phyloP scores from a whole-genome alignment of 2,888 invertebrate genomes.

The Amphipoea oculea region DNA sequence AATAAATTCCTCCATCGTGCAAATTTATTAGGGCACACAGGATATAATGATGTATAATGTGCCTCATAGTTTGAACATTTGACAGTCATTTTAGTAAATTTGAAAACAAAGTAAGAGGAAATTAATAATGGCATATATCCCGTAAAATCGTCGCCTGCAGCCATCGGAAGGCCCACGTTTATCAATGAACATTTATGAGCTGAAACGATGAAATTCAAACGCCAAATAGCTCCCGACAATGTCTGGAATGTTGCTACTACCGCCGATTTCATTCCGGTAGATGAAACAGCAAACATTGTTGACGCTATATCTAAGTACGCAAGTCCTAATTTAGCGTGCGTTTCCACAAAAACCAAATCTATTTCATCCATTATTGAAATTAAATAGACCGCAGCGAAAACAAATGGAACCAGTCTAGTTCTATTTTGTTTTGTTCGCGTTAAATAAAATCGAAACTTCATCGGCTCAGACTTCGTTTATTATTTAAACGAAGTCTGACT shows the following conservation, averaged over 20 bases:
- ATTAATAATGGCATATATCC: not conserved
- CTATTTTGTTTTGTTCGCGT: conserved; percentile 9
- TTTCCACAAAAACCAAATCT: conserved; percentile 1
- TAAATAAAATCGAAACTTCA: conserved; percentile 20
- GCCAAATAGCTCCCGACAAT: conserved; percentile 35
- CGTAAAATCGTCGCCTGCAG: not conserved
- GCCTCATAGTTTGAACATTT: not conserved
- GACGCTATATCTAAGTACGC: conserved; percentile 1
- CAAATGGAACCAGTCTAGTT: conserved; percentile 12
- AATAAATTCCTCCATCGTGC: not conserved
- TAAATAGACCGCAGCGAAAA: conserved; percentile 9
- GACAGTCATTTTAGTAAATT: not conserved
- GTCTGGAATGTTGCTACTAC: conserved; percentile 37
- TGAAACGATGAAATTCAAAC: conserved; percentile 35
- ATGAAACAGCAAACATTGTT: conserved; percentile 17
- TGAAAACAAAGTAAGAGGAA: not conserved
- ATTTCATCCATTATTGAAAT: conserved; percentile 26
- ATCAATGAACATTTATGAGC: conserved; percentile 28
- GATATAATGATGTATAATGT: too few species aligned
- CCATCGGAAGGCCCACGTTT: not conserved
- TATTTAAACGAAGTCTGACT: conserved; percentile 9
- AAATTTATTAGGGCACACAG: not conserved
- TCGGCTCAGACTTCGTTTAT: conserved; percentile 23
- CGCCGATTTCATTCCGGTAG: conserved; percentile 17
- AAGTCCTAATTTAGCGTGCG: not conserved